Evolutionary conservation across 1,140 invertebrate species (phyloP).

Genomic region (Lepidostoma basale): DNA sequence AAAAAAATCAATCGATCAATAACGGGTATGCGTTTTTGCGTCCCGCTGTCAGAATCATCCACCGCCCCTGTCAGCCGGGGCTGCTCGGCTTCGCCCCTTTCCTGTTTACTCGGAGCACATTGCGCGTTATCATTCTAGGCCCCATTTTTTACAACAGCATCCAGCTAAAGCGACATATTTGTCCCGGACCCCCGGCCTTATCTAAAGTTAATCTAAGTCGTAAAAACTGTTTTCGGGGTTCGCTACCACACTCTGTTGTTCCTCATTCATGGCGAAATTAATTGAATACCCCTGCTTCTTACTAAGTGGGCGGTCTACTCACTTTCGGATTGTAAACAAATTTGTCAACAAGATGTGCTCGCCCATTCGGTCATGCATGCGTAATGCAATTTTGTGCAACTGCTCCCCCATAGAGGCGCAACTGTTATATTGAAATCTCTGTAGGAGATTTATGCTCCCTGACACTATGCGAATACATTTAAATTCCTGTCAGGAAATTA

Average conservation of each 20-base stretch:
- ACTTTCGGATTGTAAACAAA: conserved; percentile 40
- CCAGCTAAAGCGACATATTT: conserved; percentile 33
- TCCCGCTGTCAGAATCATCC: no score
- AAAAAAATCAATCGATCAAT: no score
- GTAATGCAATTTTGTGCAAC: conserved; percentile 25
- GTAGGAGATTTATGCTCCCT: conserved; percentile 8
- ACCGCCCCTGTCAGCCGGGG: neutral
- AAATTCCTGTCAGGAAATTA: no score
- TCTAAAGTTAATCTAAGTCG: conserved; percentile 47
- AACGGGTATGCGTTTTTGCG: no score
- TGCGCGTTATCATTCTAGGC: conserved; percentile 21
- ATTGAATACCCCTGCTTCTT: conserved; percentile 38
- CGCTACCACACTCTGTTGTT: conserved; percentile 36
- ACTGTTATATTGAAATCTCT: conserved; percentile 16
- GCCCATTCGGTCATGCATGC: conserved; percentile 6
- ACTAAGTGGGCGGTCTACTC: conserved; percentile 4
- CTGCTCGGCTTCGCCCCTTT: neutral
- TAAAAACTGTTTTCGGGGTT: conserved; percentile 40
- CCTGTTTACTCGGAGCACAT: conserved; percentile 10
- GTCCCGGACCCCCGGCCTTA: conserved; percentile 37
- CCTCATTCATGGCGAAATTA: conserved; percentile 21
- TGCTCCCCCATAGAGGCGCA: conserved; percentile 4
- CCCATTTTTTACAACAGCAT: conserved; percentile 32
- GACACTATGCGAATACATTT: no score
- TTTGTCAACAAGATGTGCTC: conserved; percentile 39